Base-by-base conservation (phyloP, 2,797 vertebrate genomes). In the Halcyon smyrnensis region DNA sequence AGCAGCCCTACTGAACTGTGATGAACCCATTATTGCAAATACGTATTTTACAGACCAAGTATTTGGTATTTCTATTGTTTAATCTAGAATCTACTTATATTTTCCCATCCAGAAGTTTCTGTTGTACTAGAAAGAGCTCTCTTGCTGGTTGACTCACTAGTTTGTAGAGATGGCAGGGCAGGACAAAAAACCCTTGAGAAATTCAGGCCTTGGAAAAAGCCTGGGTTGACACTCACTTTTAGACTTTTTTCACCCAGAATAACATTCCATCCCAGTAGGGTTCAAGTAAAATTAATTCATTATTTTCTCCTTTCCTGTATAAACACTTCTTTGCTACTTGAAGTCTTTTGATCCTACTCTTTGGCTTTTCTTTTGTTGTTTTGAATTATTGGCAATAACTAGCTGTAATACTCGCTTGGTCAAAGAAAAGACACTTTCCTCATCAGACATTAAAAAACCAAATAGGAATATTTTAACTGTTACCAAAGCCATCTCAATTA, bases 21-120 rank as follows among this genome's bases (percentile, higher is more conserved):
- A 54, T 19, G n/a, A 83, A 79, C 9, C 8, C 16, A 15, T 36
- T 87, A 50, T 3, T 59, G 27, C 30, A 89, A 67, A 53, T 6
- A 56, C 0, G 2, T 3, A 39, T 74, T 46, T 19, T n/a, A 43
- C 6, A 14, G n/a, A 30, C 5, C 7, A 32, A 6, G 1, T 36
- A 23, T 32, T 65, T 5, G 0, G 8, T 62, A 48, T 56, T 30
- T 75, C 19, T 73, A 5, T 46, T 56, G 73, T 13, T 65, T 88
- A 59, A 48, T 23, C 32, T 39, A 59, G 65, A 73, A 57, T 34
- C 37, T 63, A 57, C 15, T 56, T 36, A 19, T 12, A 41, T 64
- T 82, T 87, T 73, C 21, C 23, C 46, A 25, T 37, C 8, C 30
- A 82, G 59, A 56, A 39, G 8, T 34, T 32, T 87, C 9, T 41